Evolutionary conservation across 1,140 invertebrate species (phyloP).

Genomic region (Batillaria attramentaria): DNA sequence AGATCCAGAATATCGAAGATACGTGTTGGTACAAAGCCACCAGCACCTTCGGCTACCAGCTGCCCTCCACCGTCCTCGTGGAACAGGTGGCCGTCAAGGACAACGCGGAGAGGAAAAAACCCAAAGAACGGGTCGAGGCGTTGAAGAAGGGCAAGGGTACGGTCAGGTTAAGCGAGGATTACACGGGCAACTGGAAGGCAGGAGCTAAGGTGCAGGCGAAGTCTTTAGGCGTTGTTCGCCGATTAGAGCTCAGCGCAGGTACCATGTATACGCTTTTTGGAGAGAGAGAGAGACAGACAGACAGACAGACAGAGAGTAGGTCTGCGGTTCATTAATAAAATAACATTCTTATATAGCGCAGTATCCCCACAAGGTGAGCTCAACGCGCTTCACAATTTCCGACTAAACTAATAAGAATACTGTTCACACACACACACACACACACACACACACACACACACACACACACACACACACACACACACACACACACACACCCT

Average conservation of each 20-base stretch:
- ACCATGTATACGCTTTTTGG: too few relatives aligned
- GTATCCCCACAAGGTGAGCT: too few relatives aligned
- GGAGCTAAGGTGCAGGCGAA: not conserved
- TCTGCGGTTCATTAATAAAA: too few relatives aligned
- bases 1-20: too few relatives aligned
- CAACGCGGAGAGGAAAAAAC: not conserved
- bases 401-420: too few relatives aligned
- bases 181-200: not conserved
- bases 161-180: not conserved
- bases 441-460: conserved; percentile 10
- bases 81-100: not conserved
- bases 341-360: too few relatives aligned
- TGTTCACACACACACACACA: conserved; percentile 7
- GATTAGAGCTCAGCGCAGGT: conserved; percentile 15
- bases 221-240: not conserved
- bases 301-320: too few relatives aligned
- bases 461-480: not conserved
- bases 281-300: not conserved
- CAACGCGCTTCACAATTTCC: too few relatives aligned
- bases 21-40: not conserved
- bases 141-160: not conserved
- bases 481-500: not conserved
- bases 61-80: conserved; percentile 5
- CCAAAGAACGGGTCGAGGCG: not conserved
- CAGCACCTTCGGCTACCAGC: not conserved